These are phyloP conservation scores for Clinocottus analis DNA, from an alignment of 2,113 vertebrate genomes.

Conservation along the genomic window DNA sequence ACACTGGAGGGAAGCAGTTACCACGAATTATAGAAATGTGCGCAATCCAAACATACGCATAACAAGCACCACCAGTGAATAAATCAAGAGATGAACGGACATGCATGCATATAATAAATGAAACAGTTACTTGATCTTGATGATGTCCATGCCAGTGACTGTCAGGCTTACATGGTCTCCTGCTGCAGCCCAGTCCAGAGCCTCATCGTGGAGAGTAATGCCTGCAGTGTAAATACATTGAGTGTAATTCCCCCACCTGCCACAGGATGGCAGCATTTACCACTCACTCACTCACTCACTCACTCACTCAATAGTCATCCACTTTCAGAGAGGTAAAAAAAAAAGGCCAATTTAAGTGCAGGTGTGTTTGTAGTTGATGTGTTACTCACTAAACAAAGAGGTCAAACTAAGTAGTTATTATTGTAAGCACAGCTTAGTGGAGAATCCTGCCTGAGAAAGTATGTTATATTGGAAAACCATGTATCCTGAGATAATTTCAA, in stretches of 20 bases:
- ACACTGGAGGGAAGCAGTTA: slow-evolving; percentile 81
- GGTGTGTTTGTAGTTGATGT: neutral
- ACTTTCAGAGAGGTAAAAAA: neutral
- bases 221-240: slow-evolving; percentile 79
- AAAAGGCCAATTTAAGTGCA: neutral
- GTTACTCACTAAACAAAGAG: neutral
- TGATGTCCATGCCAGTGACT: slow-evolving; percentile 99
- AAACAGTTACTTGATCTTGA: slow-evolving; percentile 93
- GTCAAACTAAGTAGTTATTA: neutral
- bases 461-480: neutral
- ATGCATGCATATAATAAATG: neutral
- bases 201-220: slow-evolving; percentile 94
- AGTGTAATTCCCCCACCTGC: slow-evolving; percentile 58
- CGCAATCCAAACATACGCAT: too few relatives aligned
- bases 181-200: slow-evolving; percentile 96
- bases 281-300: neutral
- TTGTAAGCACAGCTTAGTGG: neutral
- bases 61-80: neutral
- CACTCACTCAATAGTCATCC: too few relatives aligned
- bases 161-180: slow-evolving; percentile 98
- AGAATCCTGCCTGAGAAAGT: neutral
- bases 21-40: neutral
- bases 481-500: neutral
- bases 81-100: neutral
- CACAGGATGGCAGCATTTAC: slow-evolving; percentile 69